Base-by-base conservation (phyloP, 2,797 vertebrate genomes). In the Acanthopagrus latus region DNA sequence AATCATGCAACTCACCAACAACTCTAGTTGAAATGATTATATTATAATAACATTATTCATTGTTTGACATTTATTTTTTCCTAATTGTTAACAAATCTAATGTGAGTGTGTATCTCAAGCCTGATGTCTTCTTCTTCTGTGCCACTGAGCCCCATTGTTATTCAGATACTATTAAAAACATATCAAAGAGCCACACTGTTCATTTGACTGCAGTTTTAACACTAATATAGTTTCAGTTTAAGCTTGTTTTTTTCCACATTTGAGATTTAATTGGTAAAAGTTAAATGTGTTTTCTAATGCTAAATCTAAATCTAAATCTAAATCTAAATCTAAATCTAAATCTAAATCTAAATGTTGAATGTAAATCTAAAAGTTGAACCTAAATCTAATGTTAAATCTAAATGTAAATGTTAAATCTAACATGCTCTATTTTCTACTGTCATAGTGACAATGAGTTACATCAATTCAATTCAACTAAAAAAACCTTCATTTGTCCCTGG, bases 1-100 rank as follows among this genome's bases (percentile, higher is more conserved):
- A 23, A 54, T 58, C 41, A 27, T 41, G 25, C 58, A 47, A 14
- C 56, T 64, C 50, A 65, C 33, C 71, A 70, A 68, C 29, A 41
- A 11, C 2, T 47, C 50, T 16, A 48, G 17, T 25, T 38, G 2
- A 38, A 74, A 27, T 38, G 38, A 10, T 38, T 38, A 38, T 38
- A 10, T 38, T 38, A 38, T 38, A 7, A 38, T n/a, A 0, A 9
- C 18, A 7, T 50, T 14, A 5, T 46, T 60, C 1, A 10, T 54
- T 23, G 5, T 7, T 7, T 16, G 8, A 17, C 11, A 47, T 29
- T 9, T 46, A 2, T 44, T 8, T 55, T 29, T 64, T 13, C 17
- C 2, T 46, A 23, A 7, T 23, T 33, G 12, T 33, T 25, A 48
- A 5, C 21, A 27, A 56, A 10, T 41, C 17, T 7, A 3, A 27